Base-by-base conservation (phyloP, 2,797 vertebrate genomes). In the Tarsius wallacei region DNA sequence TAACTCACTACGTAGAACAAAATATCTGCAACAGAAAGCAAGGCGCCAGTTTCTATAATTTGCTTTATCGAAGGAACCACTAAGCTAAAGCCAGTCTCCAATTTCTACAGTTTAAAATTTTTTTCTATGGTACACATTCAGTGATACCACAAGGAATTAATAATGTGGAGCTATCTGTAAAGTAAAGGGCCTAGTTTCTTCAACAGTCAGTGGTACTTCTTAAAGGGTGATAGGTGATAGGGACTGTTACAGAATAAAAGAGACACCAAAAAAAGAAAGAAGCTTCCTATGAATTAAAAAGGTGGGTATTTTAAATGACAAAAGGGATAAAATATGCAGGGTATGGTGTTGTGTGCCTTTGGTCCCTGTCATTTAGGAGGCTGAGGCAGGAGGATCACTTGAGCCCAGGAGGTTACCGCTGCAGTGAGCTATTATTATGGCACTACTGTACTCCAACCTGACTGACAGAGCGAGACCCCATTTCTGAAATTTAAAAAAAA, bases 211-310 rank as follows among this genome's bases (percentile, higher is more conserved):
- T 74, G 70, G 36, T 36, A 42, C 71, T 53, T 91, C 73, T 53
- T 42, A 78, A 61, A 73, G 57, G 33, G 13, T 82, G 14, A 64
- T 55, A n/a, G 28, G n/a, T 22, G 36, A 68, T 55, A 51, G 28
- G 42, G 42, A 85, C 47, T 77, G 14, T 70, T 63, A 77, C 1
- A 24, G 59, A 93, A 66, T 59, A 77, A 81, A 94, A 49, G 51
- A 53, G 51, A 59, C 22, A 57, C 73, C 66, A 28, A 36, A 31
- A 66, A 64, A 64, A 74, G 47, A 63, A 66, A 91, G 76, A 42
- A 70, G 19, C 59, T 71, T 90, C 19, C 42, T 74, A 49, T 14
- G 63, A 64, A 91, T 96, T 61, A 70, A 82, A 90, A 83, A 93
- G 28, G 19, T 31, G 83, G 80, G 10, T 55, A 19, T 71, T 95